These are phyloP conservation scores for Theretra japonica DNA, from an alignment of 2,888 invertebrate genomes.

Conservation along the genomic window DNA sequence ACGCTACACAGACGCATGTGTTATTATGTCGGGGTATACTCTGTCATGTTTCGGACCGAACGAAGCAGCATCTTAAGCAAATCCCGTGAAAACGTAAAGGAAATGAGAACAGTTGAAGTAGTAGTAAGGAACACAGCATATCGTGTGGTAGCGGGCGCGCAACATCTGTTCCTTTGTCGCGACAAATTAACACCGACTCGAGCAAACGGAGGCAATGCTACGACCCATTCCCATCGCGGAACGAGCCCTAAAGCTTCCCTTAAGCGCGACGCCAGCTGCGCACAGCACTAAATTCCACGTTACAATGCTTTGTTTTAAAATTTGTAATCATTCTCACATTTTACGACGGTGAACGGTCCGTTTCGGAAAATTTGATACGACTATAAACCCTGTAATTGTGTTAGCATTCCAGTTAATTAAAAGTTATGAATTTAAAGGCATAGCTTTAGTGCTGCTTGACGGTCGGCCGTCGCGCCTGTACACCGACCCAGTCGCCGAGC, in stretches of 20 bases:
- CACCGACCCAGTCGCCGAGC: constrained; percentile 37
- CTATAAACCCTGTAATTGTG: constrained; percentile 83
- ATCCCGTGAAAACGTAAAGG: background rate
- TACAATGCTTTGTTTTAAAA: constrained; percentile 83
- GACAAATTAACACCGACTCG: constrained; percentile 78
- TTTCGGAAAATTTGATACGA: constrained; percentile 83
- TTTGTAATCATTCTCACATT: constrained; percentile 84
- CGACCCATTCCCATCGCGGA: constrained; percentile 70
- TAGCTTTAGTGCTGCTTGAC: constrained; percentile 72
- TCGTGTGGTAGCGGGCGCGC: constrained; percentile 44
- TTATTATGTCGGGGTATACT: background rate
- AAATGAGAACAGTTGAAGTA: background rate
- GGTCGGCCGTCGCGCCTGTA: constrained; percentile 63
- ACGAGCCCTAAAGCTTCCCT: constrained; percentile 78
- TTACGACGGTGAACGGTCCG: constrained; percentile 82
- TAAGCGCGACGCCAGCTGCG: constrained; percentile 76
- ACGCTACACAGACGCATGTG: too few species aligned
- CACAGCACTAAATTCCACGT: constrained; percentile 78
- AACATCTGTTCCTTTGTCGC: constrained; percentile 79
- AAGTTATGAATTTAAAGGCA: constrained; percentile 83
- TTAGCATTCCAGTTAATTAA: constrained; percentile 83
- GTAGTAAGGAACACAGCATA: constrained; percentile 29
- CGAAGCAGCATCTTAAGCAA: background rate
- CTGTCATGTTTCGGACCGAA: background rate
- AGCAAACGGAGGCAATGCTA: constrained; percentile 73